phyloP scores from a whole-genome alignment of 2,113 vertebrate genomes.

The Panthera tigris region DNA sequence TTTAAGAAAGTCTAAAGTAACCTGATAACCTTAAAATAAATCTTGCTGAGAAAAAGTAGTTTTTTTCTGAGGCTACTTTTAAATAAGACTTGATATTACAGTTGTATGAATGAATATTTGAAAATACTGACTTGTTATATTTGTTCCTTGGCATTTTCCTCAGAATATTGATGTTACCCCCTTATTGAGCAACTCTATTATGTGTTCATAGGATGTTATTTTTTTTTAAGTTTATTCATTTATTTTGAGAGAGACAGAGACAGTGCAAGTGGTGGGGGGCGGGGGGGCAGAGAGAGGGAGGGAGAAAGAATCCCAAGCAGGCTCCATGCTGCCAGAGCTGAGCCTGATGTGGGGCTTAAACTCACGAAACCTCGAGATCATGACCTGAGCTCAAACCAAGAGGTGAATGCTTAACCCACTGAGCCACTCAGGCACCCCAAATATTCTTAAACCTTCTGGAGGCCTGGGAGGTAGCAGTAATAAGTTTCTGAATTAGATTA shows the following conservation, averaged over 20 bases:
- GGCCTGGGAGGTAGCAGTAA: background rate
- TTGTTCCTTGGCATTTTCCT: background rate
- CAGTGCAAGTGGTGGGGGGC: too few relatives aligned
- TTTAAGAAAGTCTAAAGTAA: background rate
- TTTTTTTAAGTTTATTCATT: too few relatives aligned
- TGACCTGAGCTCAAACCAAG: too few relatives aligned
- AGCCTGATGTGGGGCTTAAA: too few relatives aligned
- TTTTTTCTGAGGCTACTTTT: background rate
- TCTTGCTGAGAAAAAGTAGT: background rate
- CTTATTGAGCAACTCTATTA: background rate
- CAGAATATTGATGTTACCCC: background rate
- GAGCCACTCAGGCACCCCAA: too few relatives aligned
- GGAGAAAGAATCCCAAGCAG: too few relatives aligned
- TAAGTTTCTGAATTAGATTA: background rate
- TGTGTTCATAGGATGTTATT: background rate
- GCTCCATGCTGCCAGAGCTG: too few relatives aligned
- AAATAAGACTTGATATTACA: background rate
- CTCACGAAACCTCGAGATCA: too few relatives aligned
- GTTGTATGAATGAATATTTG: background rate
- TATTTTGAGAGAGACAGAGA: too few relatives aligned
- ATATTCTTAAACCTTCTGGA: background rate
- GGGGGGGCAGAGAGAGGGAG: too few relatives aligned
- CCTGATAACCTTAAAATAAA: constrained; percentile 2
- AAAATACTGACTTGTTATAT: background rate
- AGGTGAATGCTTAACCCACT: too few relatives aligned